Percentiles rank a stretch among this genome's conserved stretches.
These are phyloP conservation scores for Leucoma salicis DNA, from an alignment of 2,888 invertebrate species.

Conservation along the genomic window DNA sequence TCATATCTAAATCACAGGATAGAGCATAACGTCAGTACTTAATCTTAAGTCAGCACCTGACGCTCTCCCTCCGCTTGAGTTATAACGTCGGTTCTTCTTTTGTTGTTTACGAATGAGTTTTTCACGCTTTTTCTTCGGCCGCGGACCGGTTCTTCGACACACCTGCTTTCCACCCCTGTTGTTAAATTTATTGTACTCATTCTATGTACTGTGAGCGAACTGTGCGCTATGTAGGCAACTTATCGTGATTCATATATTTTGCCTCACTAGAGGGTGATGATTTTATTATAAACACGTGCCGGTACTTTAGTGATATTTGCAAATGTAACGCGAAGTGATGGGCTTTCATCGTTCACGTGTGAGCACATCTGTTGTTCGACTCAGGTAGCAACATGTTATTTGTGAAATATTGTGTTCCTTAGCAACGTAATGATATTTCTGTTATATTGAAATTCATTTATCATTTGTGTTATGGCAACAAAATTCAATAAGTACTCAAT, in stretches of 20 bases:
- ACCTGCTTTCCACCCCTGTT: slow-evolving; percentile 62
- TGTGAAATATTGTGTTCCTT: slow-evolving; percentile 21
- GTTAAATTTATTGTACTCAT: slow-evolving; percentile 62
- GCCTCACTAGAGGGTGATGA: slow-evolving; percentile 58
- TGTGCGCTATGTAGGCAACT: slow-evolving; percentile 63
- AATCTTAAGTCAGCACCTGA: slow-evolving; percentile 74
- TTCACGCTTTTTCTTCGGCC: slow-evolving; percentile 60
- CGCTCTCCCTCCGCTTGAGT: slow-evolving; percentile 49
- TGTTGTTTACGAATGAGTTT: slow-evolving; percentile 78
- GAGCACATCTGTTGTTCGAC: slow-evolving; percentile 53
- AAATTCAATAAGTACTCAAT: no score
- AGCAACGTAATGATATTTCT: slow-evolving; percentile 17
- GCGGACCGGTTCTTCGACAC: slow-evolving; percentile 59
- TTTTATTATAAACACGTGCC: slow-evolving; percentile 77
- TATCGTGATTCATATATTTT: slow-evolving; percentile 58
- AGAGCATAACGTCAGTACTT: slow-evolving; percentile 70
- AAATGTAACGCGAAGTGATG: slow-evolving; percentile 59
- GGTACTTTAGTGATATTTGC: slow-evolving; percentile 65
- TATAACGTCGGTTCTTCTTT: slow-evolving; percentile 66
- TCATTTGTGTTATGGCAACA: neutral
- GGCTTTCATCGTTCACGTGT: slow-evolving; percentile 50
- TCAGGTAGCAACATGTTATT: slow-evolving; percentile 34
- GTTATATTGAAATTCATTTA: neutral
- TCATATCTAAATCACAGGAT: slow-evolving; percentile 77
- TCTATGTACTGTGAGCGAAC: slow-evolving; percentile 61